Conservation (phyloP, 2,113 vertebrate species). For the Entomyzon cyanotis region DNA sequence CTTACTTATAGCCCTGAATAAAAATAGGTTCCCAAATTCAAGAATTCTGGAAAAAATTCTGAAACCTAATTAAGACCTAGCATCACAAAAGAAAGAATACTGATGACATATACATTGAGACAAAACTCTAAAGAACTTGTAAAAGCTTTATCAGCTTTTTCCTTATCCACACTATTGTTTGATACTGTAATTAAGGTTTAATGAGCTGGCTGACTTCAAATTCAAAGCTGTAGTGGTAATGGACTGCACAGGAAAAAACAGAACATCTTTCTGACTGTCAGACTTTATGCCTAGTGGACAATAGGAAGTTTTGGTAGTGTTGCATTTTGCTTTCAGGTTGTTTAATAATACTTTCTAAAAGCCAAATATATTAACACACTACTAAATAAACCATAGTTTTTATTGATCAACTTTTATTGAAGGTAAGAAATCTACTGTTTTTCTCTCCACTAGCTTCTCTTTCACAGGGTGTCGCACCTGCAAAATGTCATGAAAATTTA, state of each 20-base stretch:
- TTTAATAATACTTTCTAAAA: not conserved
- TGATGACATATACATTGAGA: not conserved
- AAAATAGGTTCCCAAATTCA: not conserved
- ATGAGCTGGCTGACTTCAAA: not conserved
- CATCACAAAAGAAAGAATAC: not conserved
- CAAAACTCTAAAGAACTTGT: conserved; percentile 9
- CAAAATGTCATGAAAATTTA: not conserved
- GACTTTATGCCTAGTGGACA: not conserved
- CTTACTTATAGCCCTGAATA: not conserved
- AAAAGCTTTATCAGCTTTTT: not conserved
- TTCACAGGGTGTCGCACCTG: not conserved
- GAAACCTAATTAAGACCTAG: not conserved
- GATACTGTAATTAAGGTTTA: not conserved
- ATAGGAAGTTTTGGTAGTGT: not conserved
- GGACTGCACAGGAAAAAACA: not conserved
- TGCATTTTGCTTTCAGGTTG: not conserved
- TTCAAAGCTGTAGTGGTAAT: not conserved
- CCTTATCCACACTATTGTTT: not conserved
- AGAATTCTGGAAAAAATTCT: not conserved
- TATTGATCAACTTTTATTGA: not conserved
- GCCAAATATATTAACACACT: not conserved
- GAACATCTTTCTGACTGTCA: not conserved
- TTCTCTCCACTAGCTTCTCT: not conserved
- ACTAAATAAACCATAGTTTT: not conserved
- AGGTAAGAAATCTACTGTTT: not conserved